Evolutionary conservation across 1,140 invertebrate genomes (phyloP).

Genomic region (Cecropterus lyciades): DNA sequence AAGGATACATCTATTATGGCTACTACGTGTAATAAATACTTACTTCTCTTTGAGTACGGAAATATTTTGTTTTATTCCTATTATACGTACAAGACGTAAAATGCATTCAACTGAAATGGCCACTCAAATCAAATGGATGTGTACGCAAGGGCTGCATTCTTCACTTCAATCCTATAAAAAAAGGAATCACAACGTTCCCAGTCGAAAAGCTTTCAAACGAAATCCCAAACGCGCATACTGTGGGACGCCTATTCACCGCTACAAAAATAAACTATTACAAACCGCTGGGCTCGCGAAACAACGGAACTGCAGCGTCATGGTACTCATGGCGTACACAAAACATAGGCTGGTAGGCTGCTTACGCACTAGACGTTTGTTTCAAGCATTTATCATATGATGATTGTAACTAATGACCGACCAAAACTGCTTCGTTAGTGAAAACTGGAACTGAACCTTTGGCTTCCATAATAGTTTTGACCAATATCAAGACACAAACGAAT

Average conservation of each 20-base stretch:
- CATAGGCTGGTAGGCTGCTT: not conserved
- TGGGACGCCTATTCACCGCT: constrained; percentile 24
- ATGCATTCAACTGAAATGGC: not conserved
- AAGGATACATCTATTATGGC: too few species aligned
- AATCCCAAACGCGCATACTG: constrained; percentile 24
- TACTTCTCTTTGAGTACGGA: too few species aligned
- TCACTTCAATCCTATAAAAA: constrained; percentile 15
- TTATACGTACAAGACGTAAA: too few species aligned
- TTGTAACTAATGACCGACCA: too few species aligned
- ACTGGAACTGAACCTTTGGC: too few species aligned
- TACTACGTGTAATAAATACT: too few species aligned
- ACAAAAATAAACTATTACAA: constrained; percentile 35
- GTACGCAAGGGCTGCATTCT: not conserved
- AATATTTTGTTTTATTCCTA: too few species aligned
- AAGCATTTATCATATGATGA: not conserved
- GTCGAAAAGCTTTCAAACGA: constrained; percentile 27
- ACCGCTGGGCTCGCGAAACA: constrained; percentile 25
- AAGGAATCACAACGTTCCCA: constrained; percentile 3
- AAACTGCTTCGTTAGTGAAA: too few species aligned
- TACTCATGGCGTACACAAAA: constrained; percentile 12
- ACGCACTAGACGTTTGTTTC: not conserved
- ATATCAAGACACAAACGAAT: too few species aligned
- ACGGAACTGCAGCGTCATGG: constrained; percentile 23
- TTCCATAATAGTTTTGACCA: too few species aligned
- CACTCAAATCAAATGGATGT: constrained; percentile 4